Base-by-base conservation (phyloP, 2,797 vertebrate species). In the Labroides dimidiatus region DNA sequence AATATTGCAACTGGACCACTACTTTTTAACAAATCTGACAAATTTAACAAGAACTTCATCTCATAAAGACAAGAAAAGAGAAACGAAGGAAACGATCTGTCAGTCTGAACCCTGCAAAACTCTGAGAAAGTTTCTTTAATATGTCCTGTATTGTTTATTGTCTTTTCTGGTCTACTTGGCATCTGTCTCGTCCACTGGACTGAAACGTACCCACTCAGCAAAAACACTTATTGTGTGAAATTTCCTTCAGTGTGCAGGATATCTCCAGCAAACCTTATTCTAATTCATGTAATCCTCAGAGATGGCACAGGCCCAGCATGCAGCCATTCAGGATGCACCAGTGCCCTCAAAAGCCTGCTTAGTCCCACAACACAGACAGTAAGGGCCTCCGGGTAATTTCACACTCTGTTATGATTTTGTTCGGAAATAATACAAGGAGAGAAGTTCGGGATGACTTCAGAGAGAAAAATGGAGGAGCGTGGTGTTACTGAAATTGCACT, bases 391-490 rank as follows among this genome's bases (percentile, higher is more conserved):
- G 86, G 84, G 85, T 89, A 85, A 92, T 93, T 93, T 92, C 86
- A 91, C 87, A 90, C 87, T 85, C 80, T 69, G 78, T 89, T 91
- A 90, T 85, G 69, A 87, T 85, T 91, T 86, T 83, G 82, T 84
- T 83, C 80, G 69, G 64, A 86, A 84, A 84, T 83, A 77, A 82
- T 80, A 72, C 64, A 53, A 78, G 47, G 65, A 80, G 48, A 72
- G 61, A 82, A 81, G 82, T 89, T 80, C 4, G 20, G 56, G 64
- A 84, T 75, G 69, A 76, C 69, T 84, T 83, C 55, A 77, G 71
- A 63, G n/a, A 36, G 37, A 72, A 61, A 53, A 8, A 60, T 61
- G 67, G 64, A 44, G 9, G n/a, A 76, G 16, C 20, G 17, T 66
- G 21, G 20, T 61, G 53, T 24, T 79, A 53, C 60, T 69, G 24